phyloP scores from a whole-genome alignment of 92 coral and sea anemone species.

The Nematostella vectensis region DNA sequence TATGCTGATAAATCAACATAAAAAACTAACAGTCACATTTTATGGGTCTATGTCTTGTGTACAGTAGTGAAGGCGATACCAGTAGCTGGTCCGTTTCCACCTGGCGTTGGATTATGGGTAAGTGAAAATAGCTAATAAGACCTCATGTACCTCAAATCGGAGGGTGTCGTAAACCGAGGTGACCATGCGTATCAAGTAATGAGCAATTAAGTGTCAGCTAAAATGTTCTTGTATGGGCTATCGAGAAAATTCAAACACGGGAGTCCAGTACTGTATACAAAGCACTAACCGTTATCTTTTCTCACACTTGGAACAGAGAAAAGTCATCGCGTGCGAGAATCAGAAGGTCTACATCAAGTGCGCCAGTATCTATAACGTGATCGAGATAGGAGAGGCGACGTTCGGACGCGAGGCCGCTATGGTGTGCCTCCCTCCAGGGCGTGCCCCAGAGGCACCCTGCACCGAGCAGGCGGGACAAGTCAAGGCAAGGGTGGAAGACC shows the following conservation, averaged over 20 bases:
- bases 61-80: constrained; percentile 5
- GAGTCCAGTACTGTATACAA: no score
- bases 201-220: no score
- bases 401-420: constrained; percentile 63
- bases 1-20: no score
- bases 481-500: constrained; percentile 52
- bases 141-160: no score
- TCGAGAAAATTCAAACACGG: no score
- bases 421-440: constrained; percentile 60
- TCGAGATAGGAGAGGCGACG: constrained; percentile 56
- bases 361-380: constrained; percentile 50
- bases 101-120: constrained; percentile 16
- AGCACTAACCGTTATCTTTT: no score
- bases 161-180: no score
- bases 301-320: no score
- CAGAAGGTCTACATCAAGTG: constrained; percentile 76
- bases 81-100: constrained; percentile 20
- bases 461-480: constrained; percentile 52
- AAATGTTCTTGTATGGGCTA: no score
- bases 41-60: not conserved
- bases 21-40: no score
- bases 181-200: no score
- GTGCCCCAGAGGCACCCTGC: constrained; percentile 46
- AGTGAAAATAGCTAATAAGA: no score
- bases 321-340: constrained; percentile 67